phyloP scores from a whole-genome alignment of 92 coral and sea anemone species.

The Parazoanthus darwini region DNA sequence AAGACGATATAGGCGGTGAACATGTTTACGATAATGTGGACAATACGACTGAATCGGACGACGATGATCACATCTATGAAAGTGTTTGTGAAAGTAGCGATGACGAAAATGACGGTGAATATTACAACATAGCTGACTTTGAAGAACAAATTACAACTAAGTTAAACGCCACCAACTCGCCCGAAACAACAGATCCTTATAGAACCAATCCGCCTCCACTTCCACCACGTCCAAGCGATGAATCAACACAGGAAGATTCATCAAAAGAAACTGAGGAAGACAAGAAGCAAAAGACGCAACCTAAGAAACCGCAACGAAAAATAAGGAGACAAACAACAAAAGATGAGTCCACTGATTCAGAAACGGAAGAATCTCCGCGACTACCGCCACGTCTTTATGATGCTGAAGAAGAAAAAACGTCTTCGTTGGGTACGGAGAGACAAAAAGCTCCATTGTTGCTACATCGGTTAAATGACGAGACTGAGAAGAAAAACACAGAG shows the following conservation, averaged over 20 bases:
- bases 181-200: background rate
- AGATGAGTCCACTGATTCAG: slow-evolving; percentile 23
- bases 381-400: slow-evolving; percentile 7
- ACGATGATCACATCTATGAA: slow-evolving; percentile 32
- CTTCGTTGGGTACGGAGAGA: background rate
- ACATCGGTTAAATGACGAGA: background rate
- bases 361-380: background rate
- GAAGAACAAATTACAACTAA: slow-evolving; percentile 1
- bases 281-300: background rate
- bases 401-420: background rate
- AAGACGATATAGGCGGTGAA: slow-evolving; percentile 37
- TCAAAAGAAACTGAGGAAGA: background rate
- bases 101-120: slow-evolving; percentile 4
- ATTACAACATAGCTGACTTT: slow-evolving; percentile 23
- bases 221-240: slow-evolving; percentile 30
- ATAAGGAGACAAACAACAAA: slow-evolving; percentile 16
- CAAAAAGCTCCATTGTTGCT: background rate
- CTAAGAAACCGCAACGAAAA: slow-evolving; percentile 24
- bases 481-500: background rate
- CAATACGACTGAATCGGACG: slow-evolving; percentile 4
- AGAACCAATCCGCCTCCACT: slow-evolving; percentile 23
- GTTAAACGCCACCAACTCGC: background rate
- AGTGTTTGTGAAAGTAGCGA: slow-evolving; percentile 40
- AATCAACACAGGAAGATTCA: slow-evolving; percentile 8
- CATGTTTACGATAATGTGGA: slow-evolving; percentile 33